Evolutionary conservation across 1,140 invertebrate species (phyloP), one percentile per base, ranked within the genome.

Genomic region (Trachelipus rathkii): DNA sequence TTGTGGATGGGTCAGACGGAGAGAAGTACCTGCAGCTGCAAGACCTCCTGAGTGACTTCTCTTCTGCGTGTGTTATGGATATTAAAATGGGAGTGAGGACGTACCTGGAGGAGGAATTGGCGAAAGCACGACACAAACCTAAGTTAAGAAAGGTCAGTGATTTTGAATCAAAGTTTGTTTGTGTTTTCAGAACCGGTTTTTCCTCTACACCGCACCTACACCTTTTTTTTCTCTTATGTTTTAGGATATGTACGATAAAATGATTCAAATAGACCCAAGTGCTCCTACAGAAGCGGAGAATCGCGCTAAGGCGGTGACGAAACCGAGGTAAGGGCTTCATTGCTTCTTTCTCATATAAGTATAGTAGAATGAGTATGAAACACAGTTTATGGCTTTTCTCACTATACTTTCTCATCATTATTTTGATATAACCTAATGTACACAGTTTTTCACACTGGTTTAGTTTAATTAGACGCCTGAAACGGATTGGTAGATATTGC

Each of bases 181-280:
- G 50, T 8, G 50, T 60, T 8, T 60, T 60, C 50, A 19, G 50
- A 13, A 15, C 50, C 50, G 2, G 50, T 60, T 2, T 19, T 15
- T 2, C 19, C 19, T 60, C 11, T 13, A 8, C 50, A 60, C 50
- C 1, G 19, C 8, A 15, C 11, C 50, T 60, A 60, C 50, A 60
- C 19, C 11, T 8, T 72, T 71, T 66, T 43, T 77, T 43, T 77
- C 74, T 77, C 33, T 33, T 33, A 33, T 33, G 33, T 80, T 83
- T 13, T 81, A 89, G 86, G 96, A 99, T 85, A 96, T 99, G 92
- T 99, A 97, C 85, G 93, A 98, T 81, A 98, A 99, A 87, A 98
- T 99, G 96, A 91, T 96, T 76, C 93, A 96, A 84, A 93, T 98
- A 73, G 96, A 98, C 84, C 89, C 92, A 23, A 87, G 88, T 78